phyloP scores from a whole-genome alignment of 2,888 invertebrate genomes.

The Pristionchus arcanus region DNA sequence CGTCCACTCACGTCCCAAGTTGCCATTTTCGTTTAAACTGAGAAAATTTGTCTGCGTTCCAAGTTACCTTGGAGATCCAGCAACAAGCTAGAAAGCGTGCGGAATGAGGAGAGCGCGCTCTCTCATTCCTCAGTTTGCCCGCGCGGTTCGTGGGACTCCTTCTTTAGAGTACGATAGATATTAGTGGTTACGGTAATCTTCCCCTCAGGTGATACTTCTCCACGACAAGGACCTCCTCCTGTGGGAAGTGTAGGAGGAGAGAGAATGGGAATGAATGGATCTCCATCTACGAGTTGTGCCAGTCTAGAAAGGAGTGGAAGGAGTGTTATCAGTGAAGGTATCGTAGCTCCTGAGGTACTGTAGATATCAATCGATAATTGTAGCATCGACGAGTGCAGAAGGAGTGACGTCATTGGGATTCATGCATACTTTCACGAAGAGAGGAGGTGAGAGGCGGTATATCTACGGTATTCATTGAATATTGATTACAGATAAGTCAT shows the following conservation, averaged over 20 bases:
- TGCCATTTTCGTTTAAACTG: too few species aligned
- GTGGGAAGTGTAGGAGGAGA: not conserved
- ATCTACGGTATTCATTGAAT: not conserved
- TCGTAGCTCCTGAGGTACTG: not conserved
- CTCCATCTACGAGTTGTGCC: slow-evolving; percentile 63
- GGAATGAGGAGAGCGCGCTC: too few species aligned
- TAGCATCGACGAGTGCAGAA: slow-evolving; percentile 58
- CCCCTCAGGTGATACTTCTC: slow-evolving; percentile 2
- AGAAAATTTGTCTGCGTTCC: too few species aligned
- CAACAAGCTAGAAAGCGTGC: too few species aligned
- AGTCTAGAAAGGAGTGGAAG: slow-evolving; percentile 60
- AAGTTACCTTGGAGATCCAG: too few species aligned
- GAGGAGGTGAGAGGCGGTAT: slow-evolving; percentile 66
- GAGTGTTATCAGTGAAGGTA: slow-evolving; percentile 18
- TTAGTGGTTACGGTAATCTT: not conserved
- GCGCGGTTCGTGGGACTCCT: too few species aligned
- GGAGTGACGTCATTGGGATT: slow-evolving; percentile 74
- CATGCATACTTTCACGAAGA: slow-evolving; percentile 72
- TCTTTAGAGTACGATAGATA: not conserved
- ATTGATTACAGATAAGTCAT: slow-evolving; percentile 31
- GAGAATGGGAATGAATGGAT: slow-evolving; percentile 36
- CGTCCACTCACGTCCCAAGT: too few species aligned
- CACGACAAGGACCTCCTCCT: not conserved
- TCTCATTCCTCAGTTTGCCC: too few species aligned
- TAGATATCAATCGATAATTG: not conserved